Percentiles rank a stretch among this genome's conserved stretches.
phyloP scores from a whole-genome alignment of 2,888 invertebrate genomes.

The Heliconius cydno region DNA sequence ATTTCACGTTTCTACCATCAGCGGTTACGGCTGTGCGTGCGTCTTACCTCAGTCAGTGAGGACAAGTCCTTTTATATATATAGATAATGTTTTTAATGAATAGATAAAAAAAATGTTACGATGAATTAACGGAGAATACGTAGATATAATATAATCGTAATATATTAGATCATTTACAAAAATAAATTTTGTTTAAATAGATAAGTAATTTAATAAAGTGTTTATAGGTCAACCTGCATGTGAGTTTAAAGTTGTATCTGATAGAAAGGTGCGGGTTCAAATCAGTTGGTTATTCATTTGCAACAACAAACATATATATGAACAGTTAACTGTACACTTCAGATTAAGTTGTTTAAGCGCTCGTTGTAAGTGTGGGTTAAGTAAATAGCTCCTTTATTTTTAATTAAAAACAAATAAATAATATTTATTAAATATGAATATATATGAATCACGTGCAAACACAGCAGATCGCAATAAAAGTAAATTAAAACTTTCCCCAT shows the following conservation, averaged over 20 bases:
- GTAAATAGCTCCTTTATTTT: constrained; percentile 21
- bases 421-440: no score
- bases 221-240: constrained; percentile 11
- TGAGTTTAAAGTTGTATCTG: not conserved
- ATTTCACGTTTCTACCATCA: no score
- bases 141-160: no score
- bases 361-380: constrained; percentile 38
- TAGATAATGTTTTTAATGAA: no score
- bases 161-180: no score
- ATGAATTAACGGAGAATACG: no score
- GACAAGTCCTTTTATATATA: no score
- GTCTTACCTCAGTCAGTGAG: no score
- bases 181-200: no score
- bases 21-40: no score
- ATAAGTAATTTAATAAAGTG: not conserved
- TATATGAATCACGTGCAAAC: no score
- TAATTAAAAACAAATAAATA: not conserved
- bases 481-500: not conserved
- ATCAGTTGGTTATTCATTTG: constrained; percentile 49
- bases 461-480: not conserved
- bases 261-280: constrained; percentile 25
- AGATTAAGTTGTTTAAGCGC: constrained; percentile 51
- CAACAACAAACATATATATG: constrained; percentile 49
- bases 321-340: constrained; percentile 48
- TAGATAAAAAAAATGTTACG: no score